Evolutionary conservation across 2,888 invertebrate species (phyloP), one percentile per base, ranked within the genome.

Genomic region (Lithophane semibrunnea): DNA sequence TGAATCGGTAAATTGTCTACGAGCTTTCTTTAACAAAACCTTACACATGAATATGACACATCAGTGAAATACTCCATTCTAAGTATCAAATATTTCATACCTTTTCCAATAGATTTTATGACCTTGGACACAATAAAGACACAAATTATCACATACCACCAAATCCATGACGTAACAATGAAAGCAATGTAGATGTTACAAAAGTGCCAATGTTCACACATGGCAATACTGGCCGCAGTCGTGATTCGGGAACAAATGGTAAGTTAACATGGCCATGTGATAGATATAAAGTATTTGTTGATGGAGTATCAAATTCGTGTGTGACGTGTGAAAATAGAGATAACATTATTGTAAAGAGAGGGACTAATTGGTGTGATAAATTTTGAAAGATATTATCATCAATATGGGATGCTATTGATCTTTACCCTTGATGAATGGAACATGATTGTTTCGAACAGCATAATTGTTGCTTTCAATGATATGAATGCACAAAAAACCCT

Each of bases 111-210:
- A 64, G 52, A 60, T 21, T 76, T 80, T 77, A 80, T 64, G 58
- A 80, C 58, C 77, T 68, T 77, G 37, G 47, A 60, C 52, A 82
- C 56, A 70, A 81, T 73, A 82, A 65, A 64, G 47, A 73, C 52
- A 75, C 75, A 85, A 86, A 85, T 87, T 85, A 85, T 77, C 86
- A 85, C 88, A 66, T 82, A 87, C 82, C 82, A 63, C 82, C 60
- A 82, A 76, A 87, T 77, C 67, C 83, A 85, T 86, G 75, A 76
- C 49, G 83, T 79, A 77, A 86, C 77, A 85, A 82, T 72, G 75
- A 75, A 70, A 83, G 77, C 73, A 63, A 80, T 75, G 47, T 13
- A 66, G 56, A 64, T 56, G 61, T 85, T 80, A 75, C 88, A 79
- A 76, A 81, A 85, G 81, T 86, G 86, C 9, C 67, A 81, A 86